Evolutionary conservation across 2,797 vertebrate species (phyloP).

Genomic region (Acrossocheilus fasciatus): DNA sequence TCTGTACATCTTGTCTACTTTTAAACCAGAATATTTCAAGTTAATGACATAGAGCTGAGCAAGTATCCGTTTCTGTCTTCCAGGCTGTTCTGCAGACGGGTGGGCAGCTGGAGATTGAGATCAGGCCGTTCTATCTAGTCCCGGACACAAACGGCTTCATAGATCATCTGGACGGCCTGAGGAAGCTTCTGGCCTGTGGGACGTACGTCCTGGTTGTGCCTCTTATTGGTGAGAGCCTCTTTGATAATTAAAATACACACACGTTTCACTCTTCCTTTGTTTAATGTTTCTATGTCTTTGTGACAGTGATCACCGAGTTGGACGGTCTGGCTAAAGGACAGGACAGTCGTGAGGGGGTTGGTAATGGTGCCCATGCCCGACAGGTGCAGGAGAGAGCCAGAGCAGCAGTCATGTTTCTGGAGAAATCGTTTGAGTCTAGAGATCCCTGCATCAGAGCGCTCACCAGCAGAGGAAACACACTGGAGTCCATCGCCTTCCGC

Average conservation of each 20-base stretch:
- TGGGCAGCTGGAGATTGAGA: slow-evolving; percentile 93
- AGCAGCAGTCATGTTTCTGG: slow-evolving; percentile 90
- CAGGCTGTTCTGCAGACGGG: slow-evolving; percentile 95
- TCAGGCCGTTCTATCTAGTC: slow-evolving; percentile 93
- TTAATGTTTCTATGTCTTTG: not conserved
- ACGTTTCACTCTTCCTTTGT: slow-evolving; percentile 46
- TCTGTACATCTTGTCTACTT: not conserved
- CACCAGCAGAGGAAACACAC: slow-evolving; percentile 94
- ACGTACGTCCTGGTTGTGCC: slow-evolving; percentile 95
- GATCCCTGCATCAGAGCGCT: slow-evolving; percentile 91
- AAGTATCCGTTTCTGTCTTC: slow-evolving; percentile 24
- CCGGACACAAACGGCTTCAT: slow-evolving; percentile 98
- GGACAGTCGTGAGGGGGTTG: slow-evolving; percentile 74
- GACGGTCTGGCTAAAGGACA: slow-evolving; percentile 97
- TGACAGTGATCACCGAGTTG: slow-evolving; percentile 94
- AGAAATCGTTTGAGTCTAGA: slow-evolving; percentile 88
- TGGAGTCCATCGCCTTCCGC: slow-evolving; percentile 97
- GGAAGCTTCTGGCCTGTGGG: slow-evolving; percentile 86
- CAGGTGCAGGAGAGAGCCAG: slow-evolving; percentile 93
- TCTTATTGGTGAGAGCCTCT: slow-evolving; percentile 89
- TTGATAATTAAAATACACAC: not conserved
- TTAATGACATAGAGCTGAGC: not conserved
- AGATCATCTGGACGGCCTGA: slow-evolving; percentile 90
- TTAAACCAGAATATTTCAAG: not conserved
- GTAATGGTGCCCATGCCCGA: slow-evolving; percentile 80